Base-by-base conservation (phyloP, 1,140 invertebrate genomes). In the Pogonognathellus flavescens region DNA sequence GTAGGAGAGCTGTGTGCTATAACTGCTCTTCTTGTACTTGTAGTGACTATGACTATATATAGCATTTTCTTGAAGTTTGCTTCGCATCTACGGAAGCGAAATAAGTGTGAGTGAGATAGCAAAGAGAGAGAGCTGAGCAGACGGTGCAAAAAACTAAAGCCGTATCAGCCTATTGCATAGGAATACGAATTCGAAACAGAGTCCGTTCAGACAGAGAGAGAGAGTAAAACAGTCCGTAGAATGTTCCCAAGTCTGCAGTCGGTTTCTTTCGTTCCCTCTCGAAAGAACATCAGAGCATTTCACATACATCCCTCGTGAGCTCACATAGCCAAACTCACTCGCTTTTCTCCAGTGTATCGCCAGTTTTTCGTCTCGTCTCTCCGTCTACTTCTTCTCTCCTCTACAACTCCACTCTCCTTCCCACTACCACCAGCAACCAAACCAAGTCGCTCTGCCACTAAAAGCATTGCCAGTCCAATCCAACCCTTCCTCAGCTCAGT, bases 71-170 rank as follows among this genome's bases (percentile, higher is more conserved):
- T 49, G 31, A 72, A 72, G 66, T 31, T 70, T 70, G 66, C 16
- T 70, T 70, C 16, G 1, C 31, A 49, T 49, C 66, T 16, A 41
- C n/a, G 66, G 25, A 49, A 72, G 66, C 25, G 66, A 72, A 72
- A 72, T 72, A 72, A 72, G 25, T 72, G 66, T 50, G 31, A 72
- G 16, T 11, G 13, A 72, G 31, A 70, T 70, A 70, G 66, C 18
- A 25, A 41, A 70, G 66, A 25, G 22, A 60, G 11, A 70, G 66
- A 70, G 66, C 60, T 7, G 22, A 41, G 31, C 70, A 76, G 70
- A 76, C 70, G 70, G n/a, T 76, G 70, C 70, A 76, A 76, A 76
- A 76, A 76, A 70, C 66, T 11, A 22, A 20, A 70, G 66, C 66
- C 53, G 53, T 41, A 70, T 70, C 66, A 20, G 41, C 20, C 20